Evolutionary conservation across 2,888 invertebrate genomes (phyloP), one percentile per base, ranked within the genome.

Genomic region (Lycophotia porphyrea): DNA sequence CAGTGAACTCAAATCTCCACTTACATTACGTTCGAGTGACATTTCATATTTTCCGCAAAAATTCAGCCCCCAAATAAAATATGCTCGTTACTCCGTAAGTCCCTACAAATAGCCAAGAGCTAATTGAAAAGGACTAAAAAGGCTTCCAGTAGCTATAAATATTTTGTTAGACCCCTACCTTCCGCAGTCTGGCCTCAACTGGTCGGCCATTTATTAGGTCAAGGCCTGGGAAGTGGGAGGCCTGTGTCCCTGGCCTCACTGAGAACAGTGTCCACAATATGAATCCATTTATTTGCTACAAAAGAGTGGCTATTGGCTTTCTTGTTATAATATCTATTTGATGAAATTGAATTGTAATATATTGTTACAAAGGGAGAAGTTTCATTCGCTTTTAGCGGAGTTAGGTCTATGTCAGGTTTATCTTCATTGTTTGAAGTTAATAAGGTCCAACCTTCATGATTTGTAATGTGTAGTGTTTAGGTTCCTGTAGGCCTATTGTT

Each of bases 191-290:
- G 81, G 75, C 82, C 76, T 84, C 65, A 70, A 60, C 63, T 67
- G 71, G 74, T 70, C 64, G 58, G 47, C 55, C 60, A 74, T 86
- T 84, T 78, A 77, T 87, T 87, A 80, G 81, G 86, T 82, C 86
- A 87, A 87, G 86, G 86, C 68, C 61, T 81, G 65, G 65, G 58
- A 78, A 81, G 64, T 64, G 66, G 52, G 66, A 83, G 84, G 78
- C 76, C 78, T 73, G 55, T 80, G 84, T 87, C 86, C 87, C 85
- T 84, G 86, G 85, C 84, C 84, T 68, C 68, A 39, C 69, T 74
- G 42, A 66, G 58, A 39, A 21, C 71, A 74, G 71, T 73, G 31
- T 82, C 67, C 71, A 78, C 80, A 79, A 61, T 72, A 80, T 65
- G 69, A 76, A 71, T 83, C 71, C 77, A 82, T 83, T 80, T 83